Base-by-base conservation (phyloP, 2,888 invertebrate species). In the Agapetus fuscipes region DNA sequence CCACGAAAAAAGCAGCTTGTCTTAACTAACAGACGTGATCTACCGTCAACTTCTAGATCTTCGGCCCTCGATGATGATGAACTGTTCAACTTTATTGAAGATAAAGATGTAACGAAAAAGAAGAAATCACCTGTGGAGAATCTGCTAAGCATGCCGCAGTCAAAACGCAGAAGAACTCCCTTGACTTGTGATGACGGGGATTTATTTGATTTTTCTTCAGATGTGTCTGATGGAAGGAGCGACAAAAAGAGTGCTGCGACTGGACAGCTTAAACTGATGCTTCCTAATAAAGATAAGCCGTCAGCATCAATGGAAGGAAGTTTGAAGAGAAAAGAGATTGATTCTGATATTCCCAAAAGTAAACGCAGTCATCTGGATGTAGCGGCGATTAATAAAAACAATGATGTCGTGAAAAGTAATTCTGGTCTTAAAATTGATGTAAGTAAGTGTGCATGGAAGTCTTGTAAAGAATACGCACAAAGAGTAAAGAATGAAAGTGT, bases 71-170 rank as follows among this genome's bases (percentile, higher is more conserved):
- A 29, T 17, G 43, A 43, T 28, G 46, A 43, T 7, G 13, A 38
- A 31, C 26, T 46, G 26, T 46, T 46, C 28, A 43, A 46, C 33
- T 46, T 46, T 39, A 29, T 43, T 7, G 27, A 37, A 9, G 38
- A 38, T 10, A 25, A 14, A n/a, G 28, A 7, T 16, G 17, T 34
- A 25, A 28, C 28, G 9, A 29, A n/a, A 15, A 7, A 31, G 11
- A 34, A 29, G 17, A 24, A 24, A 33, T 7, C 13, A 5, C 14
- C 5, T 9, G 20, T 4, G 9, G 20, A 20, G 4, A 20, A 20
- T 20, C 20, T 6, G 9, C 20, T 20, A 6, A 6, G 5, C 20
- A 20, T 20, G 9, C 20, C 4, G 9, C 20, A 4, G 20, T 6
- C 5, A 20, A 20, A 20, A 9, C 5, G 4, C 20, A 20, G 20